Conservation (phyloP, 2,888 invertebrate species). For the Empis livida region DNA sequence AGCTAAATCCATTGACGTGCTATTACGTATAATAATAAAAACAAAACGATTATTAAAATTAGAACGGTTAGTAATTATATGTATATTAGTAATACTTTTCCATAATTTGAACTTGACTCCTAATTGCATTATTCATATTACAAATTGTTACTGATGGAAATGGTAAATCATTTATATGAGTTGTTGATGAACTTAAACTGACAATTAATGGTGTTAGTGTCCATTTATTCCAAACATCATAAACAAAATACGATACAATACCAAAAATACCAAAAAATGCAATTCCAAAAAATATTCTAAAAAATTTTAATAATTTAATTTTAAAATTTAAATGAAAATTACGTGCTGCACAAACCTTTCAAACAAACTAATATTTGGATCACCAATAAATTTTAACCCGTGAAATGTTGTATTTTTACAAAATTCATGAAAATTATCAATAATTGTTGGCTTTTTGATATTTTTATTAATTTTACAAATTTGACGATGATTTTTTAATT, state of each 20-base stretch:
- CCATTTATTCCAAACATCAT: slow-evolving; percentile 61
- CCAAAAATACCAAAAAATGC: slow-evolving; percentile 51
- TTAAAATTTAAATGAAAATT: no score
- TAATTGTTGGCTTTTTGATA: slow-evolving; percentile 3
- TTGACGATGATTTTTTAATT: no score
- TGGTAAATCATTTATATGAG: slow-evolving; percentile 53
- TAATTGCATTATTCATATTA: slow-evolving; percentile 68
- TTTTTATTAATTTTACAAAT: background rate
- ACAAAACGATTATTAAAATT: background rate
- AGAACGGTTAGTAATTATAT: no score
- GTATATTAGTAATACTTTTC: slow-evolving; percentile 43
- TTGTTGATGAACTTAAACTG: slow-evolving; percentile 56
- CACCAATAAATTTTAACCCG: slow-evolving; percentile 56
- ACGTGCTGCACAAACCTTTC: slow-evolving; percentile 7
- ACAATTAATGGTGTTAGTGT: slow-evolving; percentile 61
- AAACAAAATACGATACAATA: slow-evolving; percentile 56
- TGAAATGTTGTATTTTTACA: slow-evolving; percentile 49
- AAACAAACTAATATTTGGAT: slow-evolving; percentile 1
- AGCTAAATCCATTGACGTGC: no score
- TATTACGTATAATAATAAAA: background rate
- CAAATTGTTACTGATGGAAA: slow-evolving; percentile 77
- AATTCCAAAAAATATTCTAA: slow-evolving; percentile 55
- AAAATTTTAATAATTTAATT: no score
- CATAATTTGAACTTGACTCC: slow-evolving; percentile 45
- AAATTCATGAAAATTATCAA: slow-evolving; percentile 26